Evolutionary conservation across 2,797 vertebrate species (phyloP), one percentile per base, ranked within the genome.

Genomic region (Dendrocincla tyrannina): DNA sequence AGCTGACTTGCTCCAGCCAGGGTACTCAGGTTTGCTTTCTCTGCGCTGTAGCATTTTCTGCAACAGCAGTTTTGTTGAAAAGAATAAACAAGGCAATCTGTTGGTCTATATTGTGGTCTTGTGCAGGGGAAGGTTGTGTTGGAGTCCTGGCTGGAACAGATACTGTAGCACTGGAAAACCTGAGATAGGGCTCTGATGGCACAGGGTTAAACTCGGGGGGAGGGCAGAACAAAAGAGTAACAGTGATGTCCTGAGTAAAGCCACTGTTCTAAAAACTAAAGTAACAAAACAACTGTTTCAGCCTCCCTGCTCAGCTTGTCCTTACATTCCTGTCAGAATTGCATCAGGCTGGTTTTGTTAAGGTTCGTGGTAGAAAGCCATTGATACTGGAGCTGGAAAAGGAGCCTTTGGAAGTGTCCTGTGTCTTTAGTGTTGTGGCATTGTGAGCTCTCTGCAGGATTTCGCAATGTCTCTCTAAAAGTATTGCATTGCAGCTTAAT

Each of bases 231-330:
- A 60, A 82, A 87, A 74, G 85, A 75, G 37, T 78, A 66, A 72
- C 66, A 87, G 81, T 49, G 46, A 72, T 81, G 35, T 60, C 30
- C 33, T 74, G 32, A 67, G 52, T 59, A 63, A 69, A 93, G 83
- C 53, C 89, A 37, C 80, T 94, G 79, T 93, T 94, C 73, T 88
- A 16, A 60, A 84, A 81, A 37, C 49, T 78, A 22, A 83, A 78
- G 85, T 60, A 95, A 83, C 79, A 88, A 81, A 90, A 56, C 41
- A 93, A 39, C 73, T 50, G 69, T 89, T 91, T 20, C 63, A 66
- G 59, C 59, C 18, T 86, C 37, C 73, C 60, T 77, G 76, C 33
- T 85, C 63, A 5, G 42, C 60, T 59, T 62, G 75, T 82, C 68
- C 35, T 87, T 78, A 10, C 18, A 12, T 87, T 95, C 60, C 50